phyloP scores from a whole-genome alignment of 2,888 invertebrate species.

The Xiphydria camelus region DNA sequence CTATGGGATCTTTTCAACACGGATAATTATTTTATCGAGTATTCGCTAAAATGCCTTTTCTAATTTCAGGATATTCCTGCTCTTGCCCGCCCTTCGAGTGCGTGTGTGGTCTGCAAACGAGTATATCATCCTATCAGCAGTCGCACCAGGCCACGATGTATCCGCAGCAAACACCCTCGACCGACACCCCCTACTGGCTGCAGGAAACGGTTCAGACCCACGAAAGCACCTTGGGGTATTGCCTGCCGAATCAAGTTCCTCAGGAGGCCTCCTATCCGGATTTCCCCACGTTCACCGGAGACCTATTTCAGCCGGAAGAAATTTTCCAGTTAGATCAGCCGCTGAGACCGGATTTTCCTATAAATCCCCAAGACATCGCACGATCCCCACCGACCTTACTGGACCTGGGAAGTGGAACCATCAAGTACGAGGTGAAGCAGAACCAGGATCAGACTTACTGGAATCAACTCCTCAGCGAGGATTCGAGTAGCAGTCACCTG shows the following conservation, averaged over 20 bases:
- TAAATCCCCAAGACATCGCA: conserved; percentile 53
- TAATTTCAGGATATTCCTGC: conserved; percentile 65
- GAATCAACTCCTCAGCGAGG: conserved; percentile 54
- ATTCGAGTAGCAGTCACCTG: conserved; percentile 53
- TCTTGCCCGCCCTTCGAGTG: conserved; percentile 78
- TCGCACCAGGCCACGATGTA: conserved; percentile 31
- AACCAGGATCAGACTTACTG: conserved; percentile 53
- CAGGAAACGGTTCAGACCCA: conserved; percentile 48
- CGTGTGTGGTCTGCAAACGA: conserved; percentile 63
- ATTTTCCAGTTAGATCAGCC: conserved; percentile 79
- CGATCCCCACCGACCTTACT: conserved; percentile 72
- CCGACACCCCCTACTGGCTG: conserved; percentile 44
- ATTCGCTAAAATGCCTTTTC: conserved; percentile 13
- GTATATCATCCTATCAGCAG: conserved; percentile 34
- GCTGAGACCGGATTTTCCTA: conserved; percentile 66
- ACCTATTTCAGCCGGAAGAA: conserved; percentile 77
- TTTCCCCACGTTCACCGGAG: conserved; percentile 65
- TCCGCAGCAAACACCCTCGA: conserved; percentile 32
- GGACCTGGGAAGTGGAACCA: conserved; percentile 74
- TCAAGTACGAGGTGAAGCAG: conserved; percentile 64
- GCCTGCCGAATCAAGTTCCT: conserved; percentile 53
- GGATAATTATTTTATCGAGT: too few species aligned
- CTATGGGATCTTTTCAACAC: too few species aligned
- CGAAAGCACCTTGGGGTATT: conserved; percentile 39
- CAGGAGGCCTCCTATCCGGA: conserved; percentile 59